These are phyloP conservation scores for Triplophysa yarkandensis DNA, from an alignment of 2,797 vertebrate genomes.

Conservation along the genomic window DNA sequence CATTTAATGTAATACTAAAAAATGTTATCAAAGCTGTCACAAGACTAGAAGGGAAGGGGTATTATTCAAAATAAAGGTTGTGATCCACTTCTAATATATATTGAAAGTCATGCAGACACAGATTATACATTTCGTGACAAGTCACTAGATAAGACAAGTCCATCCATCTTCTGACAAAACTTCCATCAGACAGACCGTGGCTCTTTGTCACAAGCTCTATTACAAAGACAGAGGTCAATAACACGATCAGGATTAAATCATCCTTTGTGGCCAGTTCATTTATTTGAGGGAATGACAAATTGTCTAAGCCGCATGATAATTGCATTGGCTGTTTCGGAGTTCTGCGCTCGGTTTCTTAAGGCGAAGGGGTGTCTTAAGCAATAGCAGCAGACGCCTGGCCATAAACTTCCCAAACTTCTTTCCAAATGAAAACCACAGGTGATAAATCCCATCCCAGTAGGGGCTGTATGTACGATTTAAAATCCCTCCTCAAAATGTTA, in stretches of 20 bases:
- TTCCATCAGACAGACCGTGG: neutral
- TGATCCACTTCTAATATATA: no score
- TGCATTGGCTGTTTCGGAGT: conserved; percentile 37
- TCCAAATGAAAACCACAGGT: conserved; percentile 46
- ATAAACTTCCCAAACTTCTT: conserved; percentile 48
- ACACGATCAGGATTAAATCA: neutral
- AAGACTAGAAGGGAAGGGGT: no score
- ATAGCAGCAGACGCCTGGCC: conserved; percentile 27
- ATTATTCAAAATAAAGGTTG: no score
- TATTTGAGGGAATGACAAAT: conserved; percentile 34
- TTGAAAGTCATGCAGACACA: no score
- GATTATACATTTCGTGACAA: neutral
- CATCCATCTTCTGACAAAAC: no score
- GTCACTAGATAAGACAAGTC: neutral
- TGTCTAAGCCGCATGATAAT: conserved; percentile 46
- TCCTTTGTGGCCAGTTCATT: conserved; percentile 3
- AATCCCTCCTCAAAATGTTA: neutral
- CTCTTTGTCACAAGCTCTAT: neutral
- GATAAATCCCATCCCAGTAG: conserved; percentile 19
- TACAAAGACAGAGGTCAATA: neutral
- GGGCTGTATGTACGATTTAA: neutral
- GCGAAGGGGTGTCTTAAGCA: conserved; percentile 5
- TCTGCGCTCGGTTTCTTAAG: conserved; percentile 28
- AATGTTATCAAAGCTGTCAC: no score
- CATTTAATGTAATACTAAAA: no score